Evolutionary conservation across 1,140 invertebrate species (phyloP).

Genomic region (Drosophila sp.): DNA sequence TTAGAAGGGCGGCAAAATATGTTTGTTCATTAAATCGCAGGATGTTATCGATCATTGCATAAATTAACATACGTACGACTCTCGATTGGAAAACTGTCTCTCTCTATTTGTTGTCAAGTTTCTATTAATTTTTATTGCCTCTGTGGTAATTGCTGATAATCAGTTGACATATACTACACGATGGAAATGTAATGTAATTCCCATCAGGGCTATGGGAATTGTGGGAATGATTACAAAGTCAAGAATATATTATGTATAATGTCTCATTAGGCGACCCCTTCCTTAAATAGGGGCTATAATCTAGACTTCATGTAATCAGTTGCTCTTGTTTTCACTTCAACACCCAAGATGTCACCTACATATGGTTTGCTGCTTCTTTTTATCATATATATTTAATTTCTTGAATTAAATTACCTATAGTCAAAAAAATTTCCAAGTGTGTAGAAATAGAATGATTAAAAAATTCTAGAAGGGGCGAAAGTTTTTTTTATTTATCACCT

Average conservation of each 20-base stretch:
- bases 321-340: too few species aligned
- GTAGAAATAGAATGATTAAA: too few species aligned
- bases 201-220: background rate
- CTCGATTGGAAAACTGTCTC: constrained; percentile 18
- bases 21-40: constrained; percentile 76
- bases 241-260: background rate
- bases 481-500: too few species aligned
- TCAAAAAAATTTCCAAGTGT: too few species aligned
- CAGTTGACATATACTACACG: constrained; percentile 13
- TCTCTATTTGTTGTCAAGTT: constrained; percentile 15
- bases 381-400: too few species aligned
- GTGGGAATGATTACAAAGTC: background rate
- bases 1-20: constrained; percentile 47
- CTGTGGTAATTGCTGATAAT: constrained; percentile 33
- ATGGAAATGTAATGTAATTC: background rate
- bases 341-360: too few species aligned
- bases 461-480: too few species aligned
- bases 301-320: too few species aligned
- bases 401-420: too few species aligned
- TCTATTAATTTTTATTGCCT: constrained; percentile 59
- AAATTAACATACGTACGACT: constrained; percentile 62
- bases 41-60: constrained; percentile 81
- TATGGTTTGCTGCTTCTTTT: too few species aligned
- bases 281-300: too few species aligned
- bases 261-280: too few species aligned